phyloP scores from a whole-genome alignment of 2,888 invertebrate species.

The Erynnis tages region DNA sequence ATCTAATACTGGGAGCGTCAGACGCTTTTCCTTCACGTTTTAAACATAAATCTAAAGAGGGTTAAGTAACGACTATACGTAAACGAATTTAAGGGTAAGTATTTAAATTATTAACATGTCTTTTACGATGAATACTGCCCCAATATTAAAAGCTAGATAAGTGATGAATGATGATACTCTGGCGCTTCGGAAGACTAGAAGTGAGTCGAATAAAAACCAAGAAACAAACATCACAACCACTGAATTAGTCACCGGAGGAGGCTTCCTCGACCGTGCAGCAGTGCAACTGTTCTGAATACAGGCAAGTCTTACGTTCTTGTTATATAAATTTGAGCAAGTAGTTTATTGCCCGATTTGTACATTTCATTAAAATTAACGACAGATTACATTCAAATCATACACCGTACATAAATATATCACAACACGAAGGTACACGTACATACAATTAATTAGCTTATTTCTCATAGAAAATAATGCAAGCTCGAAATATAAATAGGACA shows the following conservation, averaged over 20 bases:
- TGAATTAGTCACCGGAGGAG: constrained; percentile 47
- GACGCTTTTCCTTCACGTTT: constrained; percentile 43
- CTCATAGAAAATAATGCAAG: constrained; percentile 56
- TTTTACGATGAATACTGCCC: constrained; percentile 77
- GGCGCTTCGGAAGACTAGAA: constrained; percentile 64
- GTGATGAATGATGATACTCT: constrained; percentile 44
- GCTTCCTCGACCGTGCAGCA: constrained; percentile 33
- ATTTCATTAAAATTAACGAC: constrained; percentile 56
- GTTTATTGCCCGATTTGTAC: constrained; percentile 66
- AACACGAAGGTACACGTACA: constrained; percentile 70
- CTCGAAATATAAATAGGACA: constrained; percentile 51
- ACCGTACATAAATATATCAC: constrained; percentile 71
- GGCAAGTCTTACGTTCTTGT: constrained; percentile 36
- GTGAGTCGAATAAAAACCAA: constrained; percentile 47
- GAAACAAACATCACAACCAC: constrained; percentile 71
- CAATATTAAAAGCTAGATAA: constrained; percentile 58
- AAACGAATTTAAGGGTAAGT: constrained; percentile 47
- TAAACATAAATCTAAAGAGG: constrained; percentile 48
- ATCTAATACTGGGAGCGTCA: constrained; percentile 40
- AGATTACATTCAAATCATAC: constrained; percentile 60
- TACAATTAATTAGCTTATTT: constrained; percentile 49
- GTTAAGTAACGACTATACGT: constrained; percentile 43
- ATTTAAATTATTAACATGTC: constrained; percentile 68
- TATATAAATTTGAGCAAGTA: constrained; percentile 59
- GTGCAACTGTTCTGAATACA: constrained; percentile 30